Evolutionary conservation across 2,113 vertebrate genomes (phyloP).

Genomic region (Rhadina sibilatrix): DNA sequence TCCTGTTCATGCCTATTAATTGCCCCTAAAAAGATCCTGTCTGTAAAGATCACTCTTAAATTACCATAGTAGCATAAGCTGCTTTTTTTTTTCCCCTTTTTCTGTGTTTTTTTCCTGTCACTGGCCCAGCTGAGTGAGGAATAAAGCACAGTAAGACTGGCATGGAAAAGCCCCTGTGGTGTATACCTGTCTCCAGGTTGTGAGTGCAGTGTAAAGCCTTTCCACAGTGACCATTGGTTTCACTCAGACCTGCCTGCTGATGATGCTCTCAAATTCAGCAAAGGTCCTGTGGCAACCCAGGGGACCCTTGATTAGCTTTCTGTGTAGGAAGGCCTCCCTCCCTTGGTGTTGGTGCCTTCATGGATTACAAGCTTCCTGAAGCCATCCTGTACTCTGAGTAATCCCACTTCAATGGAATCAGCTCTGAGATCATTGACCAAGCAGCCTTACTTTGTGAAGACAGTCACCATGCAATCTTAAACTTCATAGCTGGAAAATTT

Average conservation of each 20-base stretch:
- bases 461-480: neutral
- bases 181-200: neutral
- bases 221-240: neutral
- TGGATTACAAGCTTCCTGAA: neutral
- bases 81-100: neutral
- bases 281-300: neutral
- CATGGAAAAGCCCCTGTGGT: neutral
- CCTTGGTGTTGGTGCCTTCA: neutral
- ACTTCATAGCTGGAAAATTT: neutral
- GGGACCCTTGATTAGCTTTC: neutral
- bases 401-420: neutral
- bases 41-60: neutral
- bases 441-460: conserved; percentile 6
- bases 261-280: neutral
- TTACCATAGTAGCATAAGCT: neutral
- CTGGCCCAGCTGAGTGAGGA: neutral
- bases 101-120: neutral
- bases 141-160: neutral
- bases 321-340: neutral
- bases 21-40: neutral
- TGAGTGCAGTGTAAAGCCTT: neutral
- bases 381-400: neutral
- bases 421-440: neutral
- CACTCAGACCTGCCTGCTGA: neutral
- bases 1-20: neutral